phyloP scores from a whole-genome alignment of 2,888 invertebrate species.

The Malacosoma neustria region DNA sequence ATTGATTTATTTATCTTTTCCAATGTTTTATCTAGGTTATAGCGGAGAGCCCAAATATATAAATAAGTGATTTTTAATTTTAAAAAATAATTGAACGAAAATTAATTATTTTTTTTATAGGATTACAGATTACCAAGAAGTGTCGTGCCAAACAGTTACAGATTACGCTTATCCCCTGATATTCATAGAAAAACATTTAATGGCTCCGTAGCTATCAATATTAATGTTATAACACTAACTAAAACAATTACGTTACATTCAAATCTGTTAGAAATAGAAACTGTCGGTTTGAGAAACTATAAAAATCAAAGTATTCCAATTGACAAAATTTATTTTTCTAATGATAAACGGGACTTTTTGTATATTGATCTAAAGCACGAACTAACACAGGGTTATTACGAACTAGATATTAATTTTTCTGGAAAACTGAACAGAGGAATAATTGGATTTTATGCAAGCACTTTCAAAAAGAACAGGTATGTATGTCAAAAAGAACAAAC shows the following conservation, averaged over 20 bases:
- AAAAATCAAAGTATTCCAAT: slow-evolving; percentile 17
- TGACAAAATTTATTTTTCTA: slow-evolving; percentile 13
- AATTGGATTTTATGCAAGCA: slow-evolving; percentile 75
- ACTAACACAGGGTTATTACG: slow-evolving; percentile 34
- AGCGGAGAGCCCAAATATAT: too few relatives aligned
- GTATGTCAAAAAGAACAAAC: slow-evolving; percentile 15
- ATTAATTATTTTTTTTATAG: too few relatives aligned
- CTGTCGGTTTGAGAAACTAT: slow-evolving; percentile 20
- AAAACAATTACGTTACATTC: slow-evolving; percentile 75
- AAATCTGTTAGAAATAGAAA: slow-evolving; percentile 69
- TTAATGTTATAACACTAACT: slow-evolving; percentile 54
- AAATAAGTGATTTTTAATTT: too few relatives aligned
- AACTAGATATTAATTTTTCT: slow-evolving; percentile 57
- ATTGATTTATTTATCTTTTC: too few relatives aligned
- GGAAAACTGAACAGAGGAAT: slow-evolving; percentile 66
- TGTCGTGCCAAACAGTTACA: slow-evolving; percentile 78
- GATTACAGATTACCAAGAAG: slow-evolving; percentile 67
- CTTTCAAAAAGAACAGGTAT: slow-evolving; percentile 59
- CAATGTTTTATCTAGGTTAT: too few relatives aligned
- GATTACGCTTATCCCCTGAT: slow-evolving; percentile 79
- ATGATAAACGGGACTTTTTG: slow-evolving; percentile 48
- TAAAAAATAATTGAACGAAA: too few relatives aligned
- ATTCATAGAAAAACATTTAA: slow-evolving; percentile 67
- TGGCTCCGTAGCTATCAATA: slow-evolving; percentile 70
- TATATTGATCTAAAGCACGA: slow-evolving; percentile 38